A percentile compares a stretch with the other conserved stretches of the same genome.
Evolutionary conservation across 2,797 vertebrate species (phyloP).

Genomic region (Bufotes viridis): DNA sequence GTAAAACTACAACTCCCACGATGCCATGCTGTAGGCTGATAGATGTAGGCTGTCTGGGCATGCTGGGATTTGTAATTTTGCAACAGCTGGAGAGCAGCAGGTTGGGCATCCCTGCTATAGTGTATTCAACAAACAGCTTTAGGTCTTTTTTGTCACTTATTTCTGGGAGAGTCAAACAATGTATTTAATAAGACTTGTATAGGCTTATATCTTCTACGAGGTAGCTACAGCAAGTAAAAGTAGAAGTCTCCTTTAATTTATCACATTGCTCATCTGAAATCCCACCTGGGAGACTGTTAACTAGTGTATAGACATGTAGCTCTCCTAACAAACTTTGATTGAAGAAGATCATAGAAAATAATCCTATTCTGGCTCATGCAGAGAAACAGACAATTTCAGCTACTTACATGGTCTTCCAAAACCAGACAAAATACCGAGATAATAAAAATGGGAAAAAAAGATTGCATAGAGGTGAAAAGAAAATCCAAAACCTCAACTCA

Average conservation of each 20-base stretch:
- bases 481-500: constrained; percentile 18
- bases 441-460: background rate
- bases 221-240: background rate
- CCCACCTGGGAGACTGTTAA: background rate
- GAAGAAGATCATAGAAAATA: constrained; percentile 34
- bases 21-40: too few relatives aligned
- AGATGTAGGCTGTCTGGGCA: too few relatives aligned
- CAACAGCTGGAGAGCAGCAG: too few relatives aligned
- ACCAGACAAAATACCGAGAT: constrained; percentile 21
- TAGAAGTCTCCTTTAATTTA: constrained; percentile 5
- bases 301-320: constrained; percentile 1
- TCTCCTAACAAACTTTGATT: constrained; percentile 42
- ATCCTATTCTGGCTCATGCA: background rate
- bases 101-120: too few relatives aligned
- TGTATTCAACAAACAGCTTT: background rate
- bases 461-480: background rate
- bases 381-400: constrained; percentile 32
- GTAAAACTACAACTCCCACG: too few relatives aligned
- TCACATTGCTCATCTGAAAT: background rate
- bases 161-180: background rate
- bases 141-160: background rate
- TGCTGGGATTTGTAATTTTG: too few relatives aligned
- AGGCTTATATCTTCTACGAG: background rate
- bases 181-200: background rate
- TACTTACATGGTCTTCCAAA: constrained; percentile 30